Conservation (phyloP, 35 echinoderm and acorn worm species). For the Chiridota heheva region DNA sequence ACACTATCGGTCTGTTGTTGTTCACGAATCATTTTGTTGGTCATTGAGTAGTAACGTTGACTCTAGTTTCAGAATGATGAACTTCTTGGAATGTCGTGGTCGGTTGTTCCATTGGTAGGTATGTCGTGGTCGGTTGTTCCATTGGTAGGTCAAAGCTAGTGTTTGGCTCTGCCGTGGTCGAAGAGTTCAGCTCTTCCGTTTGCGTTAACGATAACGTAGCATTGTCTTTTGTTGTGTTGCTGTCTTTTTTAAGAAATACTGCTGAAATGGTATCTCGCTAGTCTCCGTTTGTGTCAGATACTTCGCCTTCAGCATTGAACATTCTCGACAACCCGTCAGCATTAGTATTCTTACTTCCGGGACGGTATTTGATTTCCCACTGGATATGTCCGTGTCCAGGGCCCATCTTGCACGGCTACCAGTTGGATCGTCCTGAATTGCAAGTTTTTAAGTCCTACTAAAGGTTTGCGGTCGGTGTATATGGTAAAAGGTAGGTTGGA, state of each 20-base stretch:
- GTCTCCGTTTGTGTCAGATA: conserved; percentile 12
- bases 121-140: no score
- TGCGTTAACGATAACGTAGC: background rate
- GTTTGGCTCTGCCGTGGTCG: background rate
- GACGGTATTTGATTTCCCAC: conserved; percentile 33
- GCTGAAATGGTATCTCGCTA: background rate
- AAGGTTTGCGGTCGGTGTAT: conserved; percentile 56
- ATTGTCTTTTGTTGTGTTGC: background rate
- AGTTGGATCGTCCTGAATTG: conserved; percentile 2
- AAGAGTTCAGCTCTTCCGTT: no score
- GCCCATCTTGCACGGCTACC: conserved; percentile 12
- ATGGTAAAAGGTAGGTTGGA: conserved; percentile 10
- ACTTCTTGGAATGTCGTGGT: background rate
- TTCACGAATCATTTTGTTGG: background rate
- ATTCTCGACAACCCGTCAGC: conserved; percentile 24
- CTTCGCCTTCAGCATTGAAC: background rate
- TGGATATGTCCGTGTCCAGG: background rate
- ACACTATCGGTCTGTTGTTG: background rate
- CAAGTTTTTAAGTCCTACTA: background rate
- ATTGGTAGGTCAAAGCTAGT: no score
- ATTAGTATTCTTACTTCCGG: background rate
- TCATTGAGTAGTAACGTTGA: no score
- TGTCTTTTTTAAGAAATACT: background rate
- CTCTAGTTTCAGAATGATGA: background rate
- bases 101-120: no score